Conservation (phyloP, 2,888 invertebrate genomes). For the Scrobipalpa costella region DNA sequence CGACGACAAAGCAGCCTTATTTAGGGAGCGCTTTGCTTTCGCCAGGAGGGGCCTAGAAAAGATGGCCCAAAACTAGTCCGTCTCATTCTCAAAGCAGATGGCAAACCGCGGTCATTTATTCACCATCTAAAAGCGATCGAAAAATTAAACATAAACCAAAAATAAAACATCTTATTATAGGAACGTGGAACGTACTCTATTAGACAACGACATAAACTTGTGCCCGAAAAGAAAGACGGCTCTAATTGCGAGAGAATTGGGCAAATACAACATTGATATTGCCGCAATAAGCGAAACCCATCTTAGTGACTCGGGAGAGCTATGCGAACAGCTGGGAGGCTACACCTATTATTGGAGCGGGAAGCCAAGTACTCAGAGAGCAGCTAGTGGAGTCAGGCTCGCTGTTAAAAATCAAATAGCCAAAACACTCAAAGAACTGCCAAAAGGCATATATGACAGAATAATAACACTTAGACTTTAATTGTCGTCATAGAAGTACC, state of each 20-base stretch:
- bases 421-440: slow-evolving; percentile 20
- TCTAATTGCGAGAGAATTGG: slow-evolving; percentile 31
- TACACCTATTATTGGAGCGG: no score
- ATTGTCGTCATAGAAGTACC: slow-evolving; percentile 26
- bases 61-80: slow-evolving; percentile 24
- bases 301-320: no score
- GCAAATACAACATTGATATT: no score
- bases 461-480: slow-evolving; percentile 25
- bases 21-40: no score
- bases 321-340: slow-evolving; percentile 28
- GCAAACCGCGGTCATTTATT: no score
- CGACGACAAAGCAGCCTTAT: no score
- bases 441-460: slow-evolving; percentile 27
- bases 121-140: slow-evolving; percentile 20
- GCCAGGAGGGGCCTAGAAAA: no score
- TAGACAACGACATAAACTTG: no score
- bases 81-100: slow-evolving; percentile 26
- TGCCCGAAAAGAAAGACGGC: slow-evolving; percentile 34
- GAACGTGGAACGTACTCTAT: no score
- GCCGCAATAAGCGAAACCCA: no score
- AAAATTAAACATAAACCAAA: neutral
- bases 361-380: neutral
- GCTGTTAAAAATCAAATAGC: slow-evolving; percentile 22
- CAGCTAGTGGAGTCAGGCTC: slow-evolving; percentile 15
- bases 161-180: no score